phyloP scores from a whole-genome alignment of 2,113 vertebrate genomes.

The Egretta garzetta region DNA sequence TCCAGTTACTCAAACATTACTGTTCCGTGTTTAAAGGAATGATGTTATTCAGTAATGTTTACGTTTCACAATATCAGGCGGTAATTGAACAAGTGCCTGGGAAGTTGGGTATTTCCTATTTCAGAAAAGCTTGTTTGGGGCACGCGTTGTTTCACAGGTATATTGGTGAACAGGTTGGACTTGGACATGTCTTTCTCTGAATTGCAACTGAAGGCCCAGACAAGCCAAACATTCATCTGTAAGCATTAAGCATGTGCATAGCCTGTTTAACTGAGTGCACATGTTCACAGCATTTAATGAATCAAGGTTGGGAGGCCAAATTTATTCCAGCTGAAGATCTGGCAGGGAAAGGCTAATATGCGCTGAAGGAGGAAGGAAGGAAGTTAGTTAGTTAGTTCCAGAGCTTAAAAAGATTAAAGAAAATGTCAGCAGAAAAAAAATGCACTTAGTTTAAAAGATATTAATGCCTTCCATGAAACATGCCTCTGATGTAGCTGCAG shows the following conservation, averaged over 20 bases:
- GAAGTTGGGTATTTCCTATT: neutral
- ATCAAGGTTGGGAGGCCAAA: neutral
- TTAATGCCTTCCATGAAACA: neutral
- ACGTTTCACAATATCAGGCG: constrained; percentile 54
- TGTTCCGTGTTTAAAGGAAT: constrained; percentile 58
- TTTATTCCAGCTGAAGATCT: constrained; percentile 5
- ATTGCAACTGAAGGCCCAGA: neutral
- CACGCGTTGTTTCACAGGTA: neutral
- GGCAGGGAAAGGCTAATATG: neutral
- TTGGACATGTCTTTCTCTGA: neutral
- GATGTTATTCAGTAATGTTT: constrained; percentile 63
- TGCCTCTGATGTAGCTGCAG: neutral
- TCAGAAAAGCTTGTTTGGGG: neutral
- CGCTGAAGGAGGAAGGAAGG: neutral
- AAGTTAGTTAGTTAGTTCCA: neutral
- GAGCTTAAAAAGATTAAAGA: neutral
- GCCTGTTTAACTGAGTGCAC: neutral
- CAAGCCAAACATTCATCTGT: neutral
- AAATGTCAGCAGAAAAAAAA: neutral
- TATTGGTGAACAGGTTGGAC: neutral
- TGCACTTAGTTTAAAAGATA: neutral
- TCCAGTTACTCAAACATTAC: constrained; percentile 67
- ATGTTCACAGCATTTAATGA: neutral
- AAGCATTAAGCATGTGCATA: neutral
- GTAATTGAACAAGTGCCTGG: constrained; percentile 67